Conservation (phyloP, 2,797 vertebrate genomes). For the Pyrocephalus nanus region DNA sequence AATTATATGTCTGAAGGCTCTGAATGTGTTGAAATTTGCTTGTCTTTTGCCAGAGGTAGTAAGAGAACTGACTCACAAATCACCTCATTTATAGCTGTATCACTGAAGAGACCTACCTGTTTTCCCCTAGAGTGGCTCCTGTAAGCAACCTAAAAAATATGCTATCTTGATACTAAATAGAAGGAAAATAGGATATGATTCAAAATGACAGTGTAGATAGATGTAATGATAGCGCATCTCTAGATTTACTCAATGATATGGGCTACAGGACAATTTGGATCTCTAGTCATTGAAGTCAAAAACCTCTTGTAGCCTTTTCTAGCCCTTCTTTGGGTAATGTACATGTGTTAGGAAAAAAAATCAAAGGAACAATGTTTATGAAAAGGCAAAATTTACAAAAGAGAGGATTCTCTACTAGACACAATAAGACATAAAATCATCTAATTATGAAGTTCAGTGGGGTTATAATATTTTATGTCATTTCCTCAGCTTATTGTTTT, state of each 20-base stretch:
- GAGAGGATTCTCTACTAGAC: not conserved
- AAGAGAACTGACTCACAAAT: not conserved
- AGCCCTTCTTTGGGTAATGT: not conserved
- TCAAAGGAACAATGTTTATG: not conserved
- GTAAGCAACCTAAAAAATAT: not conserved
- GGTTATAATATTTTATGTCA: not conserved
- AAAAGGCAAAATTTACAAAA: not conserved
- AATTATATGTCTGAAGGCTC: not conserved
- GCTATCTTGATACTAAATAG: not conserved
- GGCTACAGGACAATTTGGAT: not conserved
- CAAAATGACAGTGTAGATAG: not conserved
- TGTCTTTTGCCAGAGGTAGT: not conserved
- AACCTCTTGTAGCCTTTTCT: not conserved
- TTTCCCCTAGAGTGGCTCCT: not conserved
- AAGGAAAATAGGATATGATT: not conserved
- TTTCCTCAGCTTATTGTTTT: not conserved
- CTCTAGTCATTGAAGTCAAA: not conserved
- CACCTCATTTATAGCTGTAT: not conserved
- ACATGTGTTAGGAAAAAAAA: rapidly evolving
- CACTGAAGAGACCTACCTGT: not conserved
- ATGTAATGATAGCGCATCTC: not conserved
- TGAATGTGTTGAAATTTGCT: not conserved
- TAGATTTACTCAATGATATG: not conserved
- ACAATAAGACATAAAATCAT: not conserved
- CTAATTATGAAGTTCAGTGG: not conserved